Evolutionary conservation across 2,888 invertebrate genomes (phyloP).

Genomic region (Hoplodrina ambigua): DNA sequence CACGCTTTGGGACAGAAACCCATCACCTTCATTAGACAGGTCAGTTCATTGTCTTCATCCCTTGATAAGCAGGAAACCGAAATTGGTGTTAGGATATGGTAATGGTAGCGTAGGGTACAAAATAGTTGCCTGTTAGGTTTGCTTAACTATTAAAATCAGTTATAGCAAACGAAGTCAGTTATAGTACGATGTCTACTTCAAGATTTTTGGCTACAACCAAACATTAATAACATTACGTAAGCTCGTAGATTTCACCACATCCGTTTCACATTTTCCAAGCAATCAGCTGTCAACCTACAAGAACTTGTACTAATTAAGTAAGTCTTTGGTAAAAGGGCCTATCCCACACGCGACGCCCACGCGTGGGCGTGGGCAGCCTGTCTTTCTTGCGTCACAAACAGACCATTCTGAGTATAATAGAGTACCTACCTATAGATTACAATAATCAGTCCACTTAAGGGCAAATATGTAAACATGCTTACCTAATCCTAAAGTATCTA

Average conservation of each 20-base stretch:
- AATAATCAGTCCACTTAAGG: neutral
- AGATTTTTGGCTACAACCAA: too few species aligned
- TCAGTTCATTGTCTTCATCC: slow-evolving; percentile 72
- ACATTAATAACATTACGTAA: neutral
- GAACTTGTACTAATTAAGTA: neutral
- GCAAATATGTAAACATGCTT: neutral
- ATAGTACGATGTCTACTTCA: too few species aligned
- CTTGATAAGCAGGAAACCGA: neutral
- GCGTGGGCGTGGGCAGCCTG: slow-evolving; percentile 26
- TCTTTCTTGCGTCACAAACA: slow-evolving; percentile 22
- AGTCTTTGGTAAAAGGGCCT: slow-evolving; percentile 6
- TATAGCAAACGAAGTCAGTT: too few species aligned
- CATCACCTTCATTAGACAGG: slow-evolving; percentile 98
- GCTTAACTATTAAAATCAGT: too few species aligned
- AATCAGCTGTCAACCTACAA: slow-evolving; percentile 8
- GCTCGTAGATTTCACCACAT: slow-evolving; percentile 2
- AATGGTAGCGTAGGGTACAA: too few species aligned
- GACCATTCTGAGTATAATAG: neutral
- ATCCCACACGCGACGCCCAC: slow-evolving; percentile 15
- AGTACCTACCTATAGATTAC: too few species aligned
- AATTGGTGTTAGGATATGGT: too few species aligned
- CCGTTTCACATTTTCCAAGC: slow-evolving; percentile 18
- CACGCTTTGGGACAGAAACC: slow-evolving; percentile 99
- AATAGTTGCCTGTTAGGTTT: too few species aligned
- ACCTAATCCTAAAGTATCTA: too few species aligned